Base-by-base conservation (phyloP, 2,797 vertebrate species). In the Chiroxiphia lanceolata region DNA sequence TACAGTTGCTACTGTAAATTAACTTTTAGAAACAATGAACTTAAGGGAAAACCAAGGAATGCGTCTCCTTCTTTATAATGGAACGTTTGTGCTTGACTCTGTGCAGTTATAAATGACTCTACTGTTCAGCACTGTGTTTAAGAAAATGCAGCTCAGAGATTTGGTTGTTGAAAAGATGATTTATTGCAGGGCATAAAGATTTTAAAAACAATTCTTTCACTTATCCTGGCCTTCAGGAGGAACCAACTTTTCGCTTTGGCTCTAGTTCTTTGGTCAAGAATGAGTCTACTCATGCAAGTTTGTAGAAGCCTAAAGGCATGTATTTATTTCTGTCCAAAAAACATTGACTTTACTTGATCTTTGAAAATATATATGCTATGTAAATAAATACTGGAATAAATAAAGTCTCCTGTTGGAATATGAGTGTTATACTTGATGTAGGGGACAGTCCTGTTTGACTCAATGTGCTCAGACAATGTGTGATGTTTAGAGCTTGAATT, bases 91-190 rank as follows among this genome's bases (percentile, higher is more conserved):
- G 81, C 96, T 96, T 93, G 93, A 56, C 90, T 96, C 82, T 22
- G 26, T 94, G 92, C 75, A 25, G 89, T 90, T 95, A 96, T 97
- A 97, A 98, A 98, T 96, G 96, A 93, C 94, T 82, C 83, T 9
- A 96, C 91, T 98, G 97, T 98, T 97, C 85, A 77, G 81, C 69
- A 40, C 87, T 89, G 29, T 57, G 51, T 90, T 95, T 94, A 95
- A 95, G 94, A 95, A 97, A 97, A 95, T 94, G 96, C 94, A 96
- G 44, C 89, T 95, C 63, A 78, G 92, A 95, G 92, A 96, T 93
- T 83, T 95, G 89, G 88, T 91, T 93, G 96, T 96, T 98, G 97
- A 97, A 97, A 98, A 96, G 89, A 97, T 95, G 94, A 97, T 94
- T 97, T 97, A 96, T 97, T 92, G 51, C 85, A 83, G 86, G 90